Percentiles rank a stretch among this genome's conserved stretches.
Evolutionary conservation across 2,888 invertebrate genomes (phyloP).

Genomic region (Dynastes tityus): DNA sequence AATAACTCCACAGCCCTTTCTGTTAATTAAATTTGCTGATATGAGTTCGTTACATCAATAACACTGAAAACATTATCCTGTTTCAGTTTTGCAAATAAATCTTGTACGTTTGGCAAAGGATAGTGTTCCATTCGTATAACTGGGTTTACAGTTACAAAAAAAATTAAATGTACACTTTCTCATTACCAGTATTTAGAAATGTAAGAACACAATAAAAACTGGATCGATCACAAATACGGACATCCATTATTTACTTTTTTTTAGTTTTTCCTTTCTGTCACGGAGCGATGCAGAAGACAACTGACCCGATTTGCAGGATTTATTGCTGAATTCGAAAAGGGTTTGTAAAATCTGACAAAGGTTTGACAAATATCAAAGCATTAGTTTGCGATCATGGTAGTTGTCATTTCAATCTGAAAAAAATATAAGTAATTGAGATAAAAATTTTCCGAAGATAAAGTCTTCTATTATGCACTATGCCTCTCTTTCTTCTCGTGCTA

Average conservation of each 20-base stretch:
- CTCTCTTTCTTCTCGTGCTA: not conserved
- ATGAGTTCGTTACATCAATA: too few species aligned
- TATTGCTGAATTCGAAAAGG: conserved; percentile 23
- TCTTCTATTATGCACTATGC: not conserved
- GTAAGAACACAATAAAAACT: too few species aligned
- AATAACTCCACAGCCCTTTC: too few species aligned
- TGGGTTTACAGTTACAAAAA: too few species aligned
- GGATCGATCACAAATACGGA: too few species aligned
- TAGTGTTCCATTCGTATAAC: too few species aligned
- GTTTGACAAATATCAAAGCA: conserved; percentile 36
- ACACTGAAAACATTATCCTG: too few species aligned
- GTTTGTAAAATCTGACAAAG: conserved; percentile 24
- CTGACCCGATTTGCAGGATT: conserved; percentile 16
- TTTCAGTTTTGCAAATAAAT: too few species aligned
- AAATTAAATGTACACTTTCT: too few species aligned
- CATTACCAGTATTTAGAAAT: too few species aligned
- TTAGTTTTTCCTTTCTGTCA: not conserved
- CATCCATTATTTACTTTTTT: not conserved
- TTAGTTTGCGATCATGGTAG: conserved; percentile 19
- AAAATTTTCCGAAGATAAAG: conserved; percentile 17
- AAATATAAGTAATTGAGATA: conserved; percentile 42
- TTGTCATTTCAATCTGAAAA: conserved; percentile 13
- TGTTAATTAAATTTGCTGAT: too few species aligned
- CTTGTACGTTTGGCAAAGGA: too few species aligned
- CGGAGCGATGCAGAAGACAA: conserved; percentile 1